Evolutionary conservation across 2,113 vertebrate genomes (phyloP), one percentile per base, ranked within the genome.

Genomic region (Neolamprologus cancellatus): DNA sequence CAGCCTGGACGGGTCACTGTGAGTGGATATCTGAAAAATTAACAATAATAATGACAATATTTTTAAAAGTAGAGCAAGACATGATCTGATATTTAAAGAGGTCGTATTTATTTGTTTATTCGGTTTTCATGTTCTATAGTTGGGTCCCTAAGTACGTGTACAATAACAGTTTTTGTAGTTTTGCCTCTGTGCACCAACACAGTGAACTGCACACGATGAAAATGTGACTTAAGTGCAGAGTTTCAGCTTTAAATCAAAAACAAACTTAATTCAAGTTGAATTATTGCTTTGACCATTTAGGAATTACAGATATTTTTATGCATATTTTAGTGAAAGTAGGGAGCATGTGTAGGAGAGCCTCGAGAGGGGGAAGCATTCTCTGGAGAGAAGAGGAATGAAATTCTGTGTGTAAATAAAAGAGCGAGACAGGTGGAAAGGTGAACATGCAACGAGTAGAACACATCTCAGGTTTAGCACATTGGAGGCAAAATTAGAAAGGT

Each of bases 11-110:
- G 97, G 3, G 98, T 97, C 10, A 83, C 74, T 3, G 94, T 97
- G 87, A 99, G 98, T 5, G 98, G 98, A 76, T 99, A 99, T 32
- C 98, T 99, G 91, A 81, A 9, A 20, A 55, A 39, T 10, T 3
- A 80, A 71, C 3, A 50, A 15, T 53, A 53, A 36, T 74, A 28
- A 46, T 74, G 69, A 17, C 14, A 74, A 11, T 46, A 46, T 46
- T 46, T 71, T 44, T 41, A 71, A 44, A 44, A 71, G 34, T 2
- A 71, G 20, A 44, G 12, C 39, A 17, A 69, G 12, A 69, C 14
- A 25, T 69, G 7, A 46, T 71, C 41, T 18, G 23, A 74, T 28
- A 46, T 18, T 28, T 74, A 46, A 48, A 13, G 15, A 76, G 4
- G 18, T 17, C 9, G 1, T 3, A 74, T 28, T 18, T 28, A 10